Conservation (phyloP, 2,888 invertebrate species). For the Spialia ferax region DNA sequence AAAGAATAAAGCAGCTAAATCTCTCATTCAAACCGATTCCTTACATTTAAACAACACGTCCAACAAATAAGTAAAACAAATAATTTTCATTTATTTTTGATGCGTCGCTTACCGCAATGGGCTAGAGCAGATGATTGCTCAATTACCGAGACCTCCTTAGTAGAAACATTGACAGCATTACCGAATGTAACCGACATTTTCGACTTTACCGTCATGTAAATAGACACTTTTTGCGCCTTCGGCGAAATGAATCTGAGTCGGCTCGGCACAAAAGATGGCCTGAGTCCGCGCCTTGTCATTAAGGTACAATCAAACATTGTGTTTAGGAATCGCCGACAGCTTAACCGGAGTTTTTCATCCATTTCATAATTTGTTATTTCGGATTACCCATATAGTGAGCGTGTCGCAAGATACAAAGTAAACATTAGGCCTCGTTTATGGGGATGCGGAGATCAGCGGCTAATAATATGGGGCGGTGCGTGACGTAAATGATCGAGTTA, state of each 20-base stretch:
- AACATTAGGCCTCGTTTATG: constrained; percentile 62
- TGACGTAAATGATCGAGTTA: constrained; percentile 5
- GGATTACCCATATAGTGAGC: constrained; percentile 72
- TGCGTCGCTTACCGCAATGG: constrained; percentile 82
- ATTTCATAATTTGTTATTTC: constrained; percentile 85
- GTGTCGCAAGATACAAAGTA: constrained; percentile 83
- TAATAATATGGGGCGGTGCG: constrained; percentile 35
- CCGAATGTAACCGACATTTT: constrained; percentile 60
- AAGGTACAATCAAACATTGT: constrained; percentile 84
- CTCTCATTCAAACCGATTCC: constrained; percentile 41
- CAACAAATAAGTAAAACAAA: constrained; percentile 75
- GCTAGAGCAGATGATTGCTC: constrained; percentile 85
- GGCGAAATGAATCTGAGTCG: constrained; percentile 71
- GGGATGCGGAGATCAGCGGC: constrained; percentile 36
- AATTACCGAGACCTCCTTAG: constrained; percentile 86
- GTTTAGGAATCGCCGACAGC: constrained; percentile 86
- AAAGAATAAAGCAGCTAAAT: neutral
- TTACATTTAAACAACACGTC: constrained; percentile 56
- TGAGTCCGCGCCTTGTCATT: constrained; percentile 84
- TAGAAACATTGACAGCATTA: constrained; percentile 72
- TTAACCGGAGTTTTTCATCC: constrained; percentile 83
- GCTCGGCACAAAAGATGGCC: constrained; percentile 80
- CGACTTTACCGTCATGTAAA: constrained; percentile 68
- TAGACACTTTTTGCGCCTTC: constrained; percentile 70
- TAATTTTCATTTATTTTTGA: constrained; percentile 80